Evolutionary conservation across 2,888 invertebrate species (phyloP), one percentile per base, ranked within the genome.

Genomic region (Sarcophaga caerulescens): DNA sequence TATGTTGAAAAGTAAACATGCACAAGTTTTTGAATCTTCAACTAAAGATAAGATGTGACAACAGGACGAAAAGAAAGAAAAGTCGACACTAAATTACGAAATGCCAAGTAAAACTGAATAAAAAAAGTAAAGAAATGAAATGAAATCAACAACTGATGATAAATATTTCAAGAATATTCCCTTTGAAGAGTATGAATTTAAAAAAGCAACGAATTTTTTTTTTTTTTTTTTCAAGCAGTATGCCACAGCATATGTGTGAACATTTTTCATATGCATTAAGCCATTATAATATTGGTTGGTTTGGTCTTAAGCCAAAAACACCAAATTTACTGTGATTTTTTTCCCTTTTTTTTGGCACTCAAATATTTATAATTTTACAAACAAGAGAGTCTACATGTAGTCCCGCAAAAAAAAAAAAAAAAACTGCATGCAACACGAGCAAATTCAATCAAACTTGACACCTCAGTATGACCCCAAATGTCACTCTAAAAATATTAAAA

Each of bases 401-500:
- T 11, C 59, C 21, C 10, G 52, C n/a, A 25, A 10, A 59, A 44
- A 23, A 70, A 35, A 23, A 70, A 35, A 35, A 35, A 35, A 52
- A 82, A 65, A 70, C 44, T 17, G 69, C 66, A 35, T 78, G 60
- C 65, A 74, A 21, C 83, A 86, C 70, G 84, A 83, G 76, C 81
- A 84, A 87, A 87, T 87, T 87, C 87, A 87, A 87, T 87, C 87
- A 87, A 87, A 84, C 87, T 82, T 87, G 84, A 76, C 84, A 84
- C 84, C 81, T 79, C 35, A 71, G 63, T 79, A 79, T 84, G 84
- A 84, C 78, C 87, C 71, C 63, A 79, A 86, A 84, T 87, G 81
- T 84, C 83, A 84, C 71, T 75, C 77, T 70, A 81, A 86, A 83
- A 78, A 86, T 84, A 84, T 84, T 86, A 77, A 84, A 85, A 84